Conservation (phyloP, 2,888 invertebrate species). For the Lochmaea crataegi region DNA sequence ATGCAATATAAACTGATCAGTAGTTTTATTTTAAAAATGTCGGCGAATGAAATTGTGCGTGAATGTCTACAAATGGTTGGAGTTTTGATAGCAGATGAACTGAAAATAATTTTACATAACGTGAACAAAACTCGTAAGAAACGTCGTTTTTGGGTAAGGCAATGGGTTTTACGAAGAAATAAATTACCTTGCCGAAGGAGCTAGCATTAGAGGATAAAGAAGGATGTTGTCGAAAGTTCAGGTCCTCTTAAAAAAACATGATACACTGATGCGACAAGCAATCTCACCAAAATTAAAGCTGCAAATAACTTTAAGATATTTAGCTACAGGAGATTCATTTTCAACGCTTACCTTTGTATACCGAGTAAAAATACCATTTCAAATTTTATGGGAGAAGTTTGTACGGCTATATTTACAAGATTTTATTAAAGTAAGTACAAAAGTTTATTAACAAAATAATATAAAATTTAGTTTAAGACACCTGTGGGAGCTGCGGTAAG, state of each 20-base stretch:
- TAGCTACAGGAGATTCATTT: conserved; percentile 30
- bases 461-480: conserved; percentile 9
- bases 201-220: background rate
- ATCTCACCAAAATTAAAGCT: conserved; percentile 46
- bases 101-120: too few species aligned
- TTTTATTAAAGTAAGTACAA: conserved; percentile 41
- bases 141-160: too few species aligned
- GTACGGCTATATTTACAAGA: conserved; percentile 42
- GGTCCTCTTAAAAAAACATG: background rate
- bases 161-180: too few species aligned
- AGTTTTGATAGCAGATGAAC: too few species aligned
- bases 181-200: background rate
- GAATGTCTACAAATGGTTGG: background rate
- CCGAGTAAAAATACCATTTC: conserved; percentile 42
- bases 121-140: too few species aligned
- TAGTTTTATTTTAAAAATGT: background rate
- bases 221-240: background rate
- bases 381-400: conserved; percentile 40
- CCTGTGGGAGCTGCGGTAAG: conserved; percentile 11
- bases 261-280: conserved; percentile 40
- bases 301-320: conserved; percentile 38
- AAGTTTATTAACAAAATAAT: background rate
- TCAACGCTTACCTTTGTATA: conserved; percentile 39
- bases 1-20: too few species aligned
- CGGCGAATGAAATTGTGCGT: background rate